Percentiles rank a stretch among this genome's conserved stretches.
Conservation (phyloP, 2,888 invertebrate species). For the Caenorhabditis virilis region DNA sequence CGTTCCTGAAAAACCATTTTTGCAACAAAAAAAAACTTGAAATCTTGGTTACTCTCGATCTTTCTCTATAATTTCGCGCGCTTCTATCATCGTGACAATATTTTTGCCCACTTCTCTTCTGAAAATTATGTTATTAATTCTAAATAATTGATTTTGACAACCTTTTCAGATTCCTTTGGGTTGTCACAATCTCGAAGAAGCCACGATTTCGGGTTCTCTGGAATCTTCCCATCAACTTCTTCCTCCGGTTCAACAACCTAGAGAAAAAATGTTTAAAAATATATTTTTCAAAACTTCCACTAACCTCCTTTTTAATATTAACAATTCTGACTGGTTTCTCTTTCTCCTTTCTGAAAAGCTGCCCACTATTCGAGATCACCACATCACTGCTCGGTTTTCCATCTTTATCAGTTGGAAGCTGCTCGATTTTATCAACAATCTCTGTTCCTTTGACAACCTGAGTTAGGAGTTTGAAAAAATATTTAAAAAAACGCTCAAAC, state of each 20-base stretch:
- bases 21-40: no score
- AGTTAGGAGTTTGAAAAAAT: conserved; percentile 4
- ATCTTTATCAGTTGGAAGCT: conserved; percentile 76
- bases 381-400: conserved; percentile 87
- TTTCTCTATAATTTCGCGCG: background rate
- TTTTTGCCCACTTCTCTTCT: background rate
- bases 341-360: conserved; percentile 73
- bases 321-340: background rate
- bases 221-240: conserved; percentile 5
- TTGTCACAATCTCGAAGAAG: conserved; percentile 13
- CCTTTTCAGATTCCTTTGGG: background rate
- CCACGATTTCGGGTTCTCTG: conserved; percentile 25
- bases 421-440: conserved; percentile 86
- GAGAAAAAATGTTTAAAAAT: no score
- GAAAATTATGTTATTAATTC: no score
- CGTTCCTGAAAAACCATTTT: no score
- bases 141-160: background rate
- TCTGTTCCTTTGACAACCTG: conserved; percentile 84
- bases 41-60: no score
- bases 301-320: conserved; percentile 1
- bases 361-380: conserved; percentile 86
- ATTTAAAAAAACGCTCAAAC: no score
- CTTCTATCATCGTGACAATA: background rate
- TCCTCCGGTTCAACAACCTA: background rate
- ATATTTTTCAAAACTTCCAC: background rate